Evolutionary conservation across 2,797 vertebrate genomes (phyloP), one percentile per base, ranked within the genome.

Genomic region (Rhabdophis nuchalis): DNA sequence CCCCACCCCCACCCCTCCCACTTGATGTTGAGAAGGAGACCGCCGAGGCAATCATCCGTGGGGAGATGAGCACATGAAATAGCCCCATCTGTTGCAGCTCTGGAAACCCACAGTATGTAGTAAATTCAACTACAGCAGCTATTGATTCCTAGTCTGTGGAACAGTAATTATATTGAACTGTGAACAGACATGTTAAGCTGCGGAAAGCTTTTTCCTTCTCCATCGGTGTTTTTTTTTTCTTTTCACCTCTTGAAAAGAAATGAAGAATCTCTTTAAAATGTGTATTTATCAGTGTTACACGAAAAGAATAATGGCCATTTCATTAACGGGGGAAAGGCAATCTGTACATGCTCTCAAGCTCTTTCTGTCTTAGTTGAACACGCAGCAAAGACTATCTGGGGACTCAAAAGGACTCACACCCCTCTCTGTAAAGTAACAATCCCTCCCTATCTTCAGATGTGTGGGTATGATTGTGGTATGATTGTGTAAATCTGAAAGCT

Each of bases 141-240:
- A 99, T 98, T 96, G 98, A 98, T 99, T 96, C 25, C 87, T 97
- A 95, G 96, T 97, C 98, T 93, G 97, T 96, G 97, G 97, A 98
- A 97, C 98, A 98, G 98, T 98, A 98, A 99, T 99, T 98, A 98
- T 98, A 98, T 98, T 98, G 98, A 98, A 95, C 92, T 9, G 94
- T 97, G 97, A 96, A 95, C 97, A 97, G 97, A 96, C 97, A 96
- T 97, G 97, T 96, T 96, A 96, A 98, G 98, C 98, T 98, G 98
- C 98, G 98, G 97, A 98, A 98, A 72, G 61, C 32, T 46, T 56
- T 41, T 5, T 18, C 14, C 14, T 46, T 46, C 27, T 50, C 41
- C 36, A 18, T 10, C 58, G 18, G 23, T 18, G 5, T 56, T 1
- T 41, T 82, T 23, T 82, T 77, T 77, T 77, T 82, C n/a, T 18